phyloP scores from a whole-genome alignment of 2,113 vertebrate species.

The Hemicordylus capensis region DNA sequence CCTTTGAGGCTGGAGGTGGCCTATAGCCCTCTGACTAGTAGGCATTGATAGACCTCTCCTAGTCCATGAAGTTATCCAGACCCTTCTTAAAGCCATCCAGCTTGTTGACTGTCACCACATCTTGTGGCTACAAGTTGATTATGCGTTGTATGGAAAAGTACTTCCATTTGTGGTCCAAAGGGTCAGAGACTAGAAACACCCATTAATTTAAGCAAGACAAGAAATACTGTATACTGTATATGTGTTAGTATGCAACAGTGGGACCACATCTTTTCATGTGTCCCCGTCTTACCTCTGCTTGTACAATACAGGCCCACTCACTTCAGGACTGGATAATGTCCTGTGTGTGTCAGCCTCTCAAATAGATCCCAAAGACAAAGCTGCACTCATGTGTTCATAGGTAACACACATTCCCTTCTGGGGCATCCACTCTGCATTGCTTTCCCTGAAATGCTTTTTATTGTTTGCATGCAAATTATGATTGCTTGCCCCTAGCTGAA shows the following conservation, averaged over 20 bases:
- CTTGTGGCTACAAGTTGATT: too few species aligned
- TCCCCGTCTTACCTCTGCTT: background rate
- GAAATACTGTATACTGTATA: too few species aligned
- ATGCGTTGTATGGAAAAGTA: too few species aligned
- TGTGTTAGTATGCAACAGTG: background rate
- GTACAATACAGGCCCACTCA: too few species aligned
- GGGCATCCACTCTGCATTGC: background rate
- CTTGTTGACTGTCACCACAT: too few species aligned
- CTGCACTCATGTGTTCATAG: background rate
- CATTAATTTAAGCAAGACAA: background rate
- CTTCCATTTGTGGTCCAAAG: too few species aligned
- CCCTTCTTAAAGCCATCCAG: too few species aligned
- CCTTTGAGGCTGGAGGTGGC: too few species aligned
- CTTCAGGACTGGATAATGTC: background rate
- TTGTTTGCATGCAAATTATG: fast-evolving
- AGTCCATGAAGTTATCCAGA: too few species aligned
- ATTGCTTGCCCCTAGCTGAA: background rate
- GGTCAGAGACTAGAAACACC: background rate
- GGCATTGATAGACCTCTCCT: too few species aligned
- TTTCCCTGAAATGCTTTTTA: background rate
- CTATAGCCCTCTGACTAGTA: too few species aligned
- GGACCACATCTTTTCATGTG: background rate
- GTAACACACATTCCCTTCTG: background rate
- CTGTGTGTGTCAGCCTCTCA: background rate
- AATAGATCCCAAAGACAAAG: too few species aligned